These are phyloP conservation scores for Forbesichthys papilliferus DNA, from an alignment of 2,113 vertebrate species.

Conservation along the genomic window DNA sequence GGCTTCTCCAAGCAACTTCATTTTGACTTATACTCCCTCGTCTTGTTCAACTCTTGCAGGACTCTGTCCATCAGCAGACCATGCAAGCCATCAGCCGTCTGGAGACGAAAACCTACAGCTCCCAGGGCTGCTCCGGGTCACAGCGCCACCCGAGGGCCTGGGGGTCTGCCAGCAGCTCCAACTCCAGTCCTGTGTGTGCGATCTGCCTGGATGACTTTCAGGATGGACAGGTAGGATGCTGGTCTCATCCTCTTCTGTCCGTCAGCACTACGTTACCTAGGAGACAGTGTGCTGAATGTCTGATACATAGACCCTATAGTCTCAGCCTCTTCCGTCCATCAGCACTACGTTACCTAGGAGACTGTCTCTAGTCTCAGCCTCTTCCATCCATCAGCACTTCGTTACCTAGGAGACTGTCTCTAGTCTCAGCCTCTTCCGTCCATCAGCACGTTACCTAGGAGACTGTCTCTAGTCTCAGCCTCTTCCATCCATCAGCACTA, in stretches of 20 bases:
- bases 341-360: too few relatives aligned
- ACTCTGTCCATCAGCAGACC: constrained; percentile 90
- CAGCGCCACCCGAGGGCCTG: constrained; percentile 68
- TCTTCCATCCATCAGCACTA: too few relatives aligned
- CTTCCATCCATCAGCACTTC: too few relatives aligned
- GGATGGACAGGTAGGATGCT: constrained; percentile 88
- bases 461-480: too few relatives aligned
- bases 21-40: neutral
- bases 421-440: too few relatives aligned
- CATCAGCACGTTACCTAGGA: too few relatives aligned
- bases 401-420: too few relatives aligned
- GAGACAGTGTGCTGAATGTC: neutral
- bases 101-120: constrained; percentile 85
- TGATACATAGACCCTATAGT: too few relatives aligned
- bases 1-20: neutral
- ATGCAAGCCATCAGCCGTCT: constrained; percentile 87
- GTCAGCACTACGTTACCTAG: too few relatives aligned
- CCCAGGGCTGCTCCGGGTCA: constrained; percentile 68
- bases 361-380: too few relatives aligned
- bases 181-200: constrained; percentile 88
- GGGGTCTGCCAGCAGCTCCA: constrained; percentile 89
- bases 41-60: constrained; percentile 64
- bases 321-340: too few relatives aligned
- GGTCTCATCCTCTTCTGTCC: neutral
- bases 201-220: constrained; percentile 97